Evolutionary conservation across 2,113 vertebrate species (phyloP), one percentile per base, ranked within the genome.

Genomic region (Pomatorhinus ruficollis): DNA sequence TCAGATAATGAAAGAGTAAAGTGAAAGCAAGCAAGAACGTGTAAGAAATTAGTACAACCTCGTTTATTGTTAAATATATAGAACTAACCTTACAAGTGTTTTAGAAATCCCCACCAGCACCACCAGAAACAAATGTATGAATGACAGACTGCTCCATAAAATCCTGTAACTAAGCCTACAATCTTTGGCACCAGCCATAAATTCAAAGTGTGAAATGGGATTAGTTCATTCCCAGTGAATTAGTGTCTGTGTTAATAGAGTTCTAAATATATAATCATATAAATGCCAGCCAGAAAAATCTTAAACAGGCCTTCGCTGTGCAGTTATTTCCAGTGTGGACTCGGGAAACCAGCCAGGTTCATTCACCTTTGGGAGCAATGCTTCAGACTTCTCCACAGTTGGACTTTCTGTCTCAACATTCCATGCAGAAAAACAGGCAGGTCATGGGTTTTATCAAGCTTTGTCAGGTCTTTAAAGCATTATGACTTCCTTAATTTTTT

Each of bases 241-340:
- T 95, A 96, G 78, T 90, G 81, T 93, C 87, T 84, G 22, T 85
- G 82, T 94, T 97, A 97, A 97, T 88, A 95, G 54, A 85, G 45
- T 83, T 93, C 81, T 95, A 95, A 97, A 91, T 95, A 96, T 69
- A 93, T 91, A 93, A 95, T 78, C 91, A 74, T 83, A 94, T 93
- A 96, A 92, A 95, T 81, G 79, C 57, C 85, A 89, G 47, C 56
- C 92, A 83, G 64, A 90, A 93, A 95, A 92, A 92, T 89, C 64
- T 95, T 83, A 87, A 89, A 64, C 61, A 90, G 53, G 24, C 50
- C 72, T 93, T 91, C 2, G 4, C 42, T 77, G 8, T 66, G 49
- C 61, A 65, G 50, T 52, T 78, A 79, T 87, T 97, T 90, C 57
- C 69, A 89, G 7, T 33, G 54, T 33, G 87, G 80, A 49, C 23